Percentiles rank a stretch among this genome's conserved stretches.
phyloP scores from a whole-genome alignment of 2,797 vertebrate species.

The Leptoclinus maculatus region DNA sequence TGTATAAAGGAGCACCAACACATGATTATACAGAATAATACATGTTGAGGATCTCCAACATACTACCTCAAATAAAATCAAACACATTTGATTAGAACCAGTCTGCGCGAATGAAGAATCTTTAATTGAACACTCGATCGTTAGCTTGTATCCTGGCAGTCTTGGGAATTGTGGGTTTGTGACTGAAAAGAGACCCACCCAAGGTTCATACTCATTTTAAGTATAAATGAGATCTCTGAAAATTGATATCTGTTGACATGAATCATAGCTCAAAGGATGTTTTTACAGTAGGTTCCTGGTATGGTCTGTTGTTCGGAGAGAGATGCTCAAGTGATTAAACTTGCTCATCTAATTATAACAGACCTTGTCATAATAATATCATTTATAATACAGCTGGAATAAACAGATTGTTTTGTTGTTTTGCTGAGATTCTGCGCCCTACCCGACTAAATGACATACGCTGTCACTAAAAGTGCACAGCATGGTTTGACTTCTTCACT shows the following conservation, averaged over 20 bases:
- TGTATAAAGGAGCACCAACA: background rate
- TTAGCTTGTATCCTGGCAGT: background rate
- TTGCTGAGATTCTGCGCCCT: background rate
- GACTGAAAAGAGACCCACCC: background rate
- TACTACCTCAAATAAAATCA: background rate
- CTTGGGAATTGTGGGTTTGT: constrained; percentile 10
- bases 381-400: background rate
- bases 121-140: constrained; percentile 3
- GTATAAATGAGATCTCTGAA: constrained; percentile 8
- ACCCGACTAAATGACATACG: background rate
- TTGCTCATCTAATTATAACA: constrained; percentile 5
- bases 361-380: background rate
- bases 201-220: background rate
- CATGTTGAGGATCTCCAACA: background rate
- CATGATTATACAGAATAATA: background rate
- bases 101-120: background rate
- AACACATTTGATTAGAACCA: background rate
- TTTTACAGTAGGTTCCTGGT: constrained; percentile 5
- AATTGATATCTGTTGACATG: constrained; percentile 4
- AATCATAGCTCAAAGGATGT: constrained; percentile 21
- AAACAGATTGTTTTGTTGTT: background rate
- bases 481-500: background rate
- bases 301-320: constrained; percentile 13
- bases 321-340: constrained; percentile 19
- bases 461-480: background rate